Conservation (phyloP, 1,140 invertebrate species). For the Bemisia tabaci region DNA sequence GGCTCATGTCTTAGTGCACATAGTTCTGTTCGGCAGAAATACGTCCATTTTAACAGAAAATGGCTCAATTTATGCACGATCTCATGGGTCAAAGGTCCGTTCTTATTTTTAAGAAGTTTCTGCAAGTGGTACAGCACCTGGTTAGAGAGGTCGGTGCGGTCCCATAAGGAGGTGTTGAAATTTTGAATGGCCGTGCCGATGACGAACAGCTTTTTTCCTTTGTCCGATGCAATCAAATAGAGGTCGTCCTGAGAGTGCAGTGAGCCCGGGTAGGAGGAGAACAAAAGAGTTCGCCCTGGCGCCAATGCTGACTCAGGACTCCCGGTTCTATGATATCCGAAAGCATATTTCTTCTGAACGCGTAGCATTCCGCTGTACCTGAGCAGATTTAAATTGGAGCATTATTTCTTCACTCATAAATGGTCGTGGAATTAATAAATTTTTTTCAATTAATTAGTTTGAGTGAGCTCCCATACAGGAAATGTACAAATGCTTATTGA, state of each 20-base stretch:
- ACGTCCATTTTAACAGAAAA: no score
- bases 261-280: conserved; percentile 79
- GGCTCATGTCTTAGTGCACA: no score
- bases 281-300: conserved; percentile 45
- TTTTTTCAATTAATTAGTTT: no score
- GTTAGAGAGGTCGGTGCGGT: not conserved
- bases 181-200: conserved; percentile 10
- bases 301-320: conserved; percentile 33
- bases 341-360: conserved; percentile 78
- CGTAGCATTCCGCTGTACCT: conserved; percentile 75
- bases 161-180: conserved; percentile 10
- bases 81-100: no score
- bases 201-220: conserved; percentile 2
- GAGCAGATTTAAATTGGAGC: conserved; percentile 14
- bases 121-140: no score
- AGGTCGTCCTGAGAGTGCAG: conserved; percentile 80
- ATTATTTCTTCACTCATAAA: no score
- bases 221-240: conserved; percentile 49
- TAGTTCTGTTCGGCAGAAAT: no score
- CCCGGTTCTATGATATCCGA: conserved; percentile 52
- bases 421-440: no score
- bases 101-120: no score
- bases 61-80: no score
- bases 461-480: no score
- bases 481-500: no score